Percentiles rank a stretch among this genome's conserved stretches.
phyloP scores from a whole-genome alignment of 2,113 vertebrate species.

The Cyphomyrus discorhynchus region DNA sequence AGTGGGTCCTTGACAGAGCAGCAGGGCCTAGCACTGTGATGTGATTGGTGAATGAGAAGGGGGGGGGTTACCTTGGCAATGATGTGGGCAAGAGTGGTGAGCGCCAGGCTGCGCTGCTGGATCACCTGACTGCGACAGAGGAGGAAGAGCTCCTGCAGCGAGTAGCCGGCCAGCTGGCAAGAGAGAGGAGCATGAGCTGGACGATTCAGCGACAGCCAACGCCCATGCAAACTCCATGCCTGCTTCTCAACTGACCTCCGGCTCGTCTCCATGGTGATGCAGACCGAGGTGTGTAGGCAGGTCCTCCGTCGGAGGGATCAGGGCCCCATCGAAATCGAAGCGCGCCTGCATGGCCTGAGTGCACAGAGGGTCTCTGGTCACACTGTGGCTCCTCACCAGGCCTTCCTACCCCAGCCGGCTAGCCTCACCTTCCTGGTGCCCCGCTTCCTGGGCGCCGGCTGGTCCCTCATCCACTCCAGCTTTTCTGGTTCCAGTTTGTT shows the following conservation, averaged over 20 bases:
- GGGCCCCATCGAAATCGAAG: constrained; percentile 79
- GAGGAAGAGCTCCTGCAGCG: constrained; percentile 92
- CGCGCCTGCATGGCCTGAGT: constrained; percentile 88
- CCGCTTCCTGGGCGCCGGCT: constrained; percentile 65
- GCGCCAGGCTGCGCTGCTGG: constrained; percentile 81
- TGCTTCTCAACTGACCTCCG: constrained; percentile 68
- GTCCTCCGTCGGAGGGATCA: constrained; percentile 76
- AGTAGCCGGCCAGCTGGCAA: constrained; percentile 84
- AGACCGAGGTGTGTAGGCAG: constrained; percentile 87
- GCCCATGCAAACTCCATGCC: not conserved
- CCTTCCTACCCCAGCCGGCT: not conserved
- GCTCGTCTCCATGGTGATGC: constrained; percentile 94
- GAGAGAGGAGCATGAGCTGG: not conserved
- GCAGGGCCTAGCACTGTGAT: not conserved
- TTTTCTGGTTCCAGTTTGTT: constrained; percentile 83
- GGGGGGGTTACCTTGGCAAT: constrained; percentile 70
- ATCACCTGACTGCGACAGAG: constrained; percentile 86
- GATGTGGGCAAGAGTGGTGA: constrained; percentile 76
- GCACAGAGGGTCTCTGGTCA: constrained; percentile 21
- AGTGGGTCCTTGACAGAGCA: not conserved
- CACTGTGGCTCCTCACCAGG: not conserved
- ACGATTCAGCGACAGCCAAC: not conserved
- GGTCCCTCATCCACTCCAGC: constrained; percentile 84
- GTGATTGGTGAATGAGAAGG: not conserved
- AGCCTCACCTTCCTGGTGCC: constrained; percentile 72